Conservation (phyloP, 2,113 vertebrate species). For the Pygoscelis antarcticus region DNA sequence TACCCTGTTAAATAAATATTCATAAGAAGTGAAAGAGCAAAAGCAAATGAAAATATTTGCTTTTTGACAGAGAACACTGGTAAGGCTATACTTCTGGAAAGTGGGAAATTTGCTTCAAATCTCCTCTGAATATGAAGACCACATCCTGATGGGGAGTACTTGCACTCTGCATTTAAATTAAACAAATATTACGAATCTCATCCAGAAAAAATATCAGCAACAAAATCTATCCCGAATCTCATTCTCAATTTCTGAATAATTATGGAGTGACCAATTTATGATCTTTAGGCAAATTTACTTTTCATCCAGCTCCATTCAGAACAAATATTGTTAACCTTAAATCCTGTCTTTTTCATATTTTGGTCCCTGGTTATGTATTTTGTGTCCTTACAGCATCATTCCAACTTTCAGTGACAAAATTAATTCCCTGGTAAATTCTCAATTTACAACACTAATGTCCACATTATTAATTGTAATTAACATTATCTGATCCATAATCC, state of each 20-base stretch:
- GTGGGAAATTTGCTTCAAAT: neutral
- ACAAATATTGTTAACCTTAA: neutral
- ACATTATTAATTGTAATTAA: conserved; percentile 26
- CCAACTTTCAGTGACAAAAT: neutral
- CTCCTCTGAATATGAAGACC: neutral
- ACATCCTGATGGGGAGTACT: neutral
- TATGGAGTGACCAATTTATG: neutral
- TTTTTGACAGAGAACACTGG: neutral
- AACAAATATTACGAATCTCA: neutral
- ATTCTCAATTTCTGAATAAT: neutral
- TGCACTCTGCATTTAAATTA: neutral
- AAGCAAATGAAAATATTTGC: neutral
- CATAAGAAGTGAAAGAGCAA: neutral
- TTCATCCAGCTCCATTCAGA: neutral
- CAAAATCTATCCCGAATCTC: neutral
- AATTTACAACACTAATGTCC: neutral
- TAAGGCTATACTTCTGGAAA: neutral
- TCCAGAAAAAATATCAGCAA: neutral
- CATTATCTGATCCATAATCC: conserved; percentile 45
- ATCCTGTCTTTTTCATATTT: neutral
- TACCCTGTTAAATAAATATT: neutral
- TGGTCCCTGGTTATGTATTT: neutral
- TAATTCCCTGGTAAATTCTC: neutral
- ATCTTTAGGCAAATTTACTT: neutral
- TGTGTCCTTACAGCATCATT: neutral